A percentile compares a stretch with the other conserved stretches of the same genome.
phyloP scores from a whole-genome alignment of 2,113 vertebrate genomes.

The Ciconia stormi region DNA sequence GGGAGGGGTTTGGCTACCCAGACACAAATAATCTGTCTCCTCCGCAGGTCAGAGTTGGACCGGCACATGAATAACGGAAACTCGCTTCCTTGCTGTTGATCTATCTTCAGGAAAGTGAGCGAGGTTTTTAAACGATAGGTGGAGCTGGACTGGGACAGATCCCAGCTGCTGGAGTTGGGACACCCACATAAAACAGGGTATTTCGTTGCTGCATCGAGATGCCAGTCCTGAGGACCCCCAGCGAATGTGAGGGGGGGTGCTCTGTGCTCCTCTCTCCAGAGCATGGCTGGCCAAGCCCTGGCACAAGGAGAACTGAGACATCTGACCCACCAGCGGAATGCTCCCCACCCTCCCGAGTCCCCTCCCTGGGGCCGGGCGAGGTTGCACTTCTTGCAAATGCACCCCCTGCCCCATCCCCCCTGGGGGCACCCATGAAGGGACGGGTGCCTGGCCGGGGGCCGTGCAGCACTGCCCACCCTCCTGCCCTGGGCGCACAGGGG shows the following conservation, averaged over 20 bases:
- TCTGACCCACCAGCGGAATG: background rate
- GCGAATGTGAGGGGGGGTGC: accelerated
- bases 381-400: background rate
- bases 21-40: background rate
- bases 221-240: background rate
- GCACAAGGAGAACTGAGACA: background rate
- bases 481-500: background rate
- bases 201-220: background rate
- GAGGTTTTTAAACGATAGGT: background rate
- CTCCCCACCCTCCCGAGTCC: background rate
- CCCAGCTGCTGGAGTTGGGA: background rate
- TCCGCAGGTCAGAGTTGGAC: accelerated
- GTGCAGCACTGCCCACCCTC: background rate
- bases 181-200: background rate
- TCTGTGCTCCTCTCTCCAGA: background rate
- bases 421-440: background rate
- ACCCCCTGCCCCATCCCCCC: too few relatives aligned
- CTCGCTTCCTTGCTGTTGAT: background rate
- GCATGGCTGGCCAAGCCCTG: background rate
- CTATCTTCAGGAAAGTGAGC: background rate
- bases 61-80: background rate
- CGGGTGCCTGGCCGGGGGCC: accelerated
- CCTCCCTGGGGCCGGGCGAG: accelerated
- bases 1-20: background rate
- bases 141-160: background rate